Conservation (phyloP, 2,888 invertebrate genomes). For the Gastracanthus pulcherrimus region DNA sequence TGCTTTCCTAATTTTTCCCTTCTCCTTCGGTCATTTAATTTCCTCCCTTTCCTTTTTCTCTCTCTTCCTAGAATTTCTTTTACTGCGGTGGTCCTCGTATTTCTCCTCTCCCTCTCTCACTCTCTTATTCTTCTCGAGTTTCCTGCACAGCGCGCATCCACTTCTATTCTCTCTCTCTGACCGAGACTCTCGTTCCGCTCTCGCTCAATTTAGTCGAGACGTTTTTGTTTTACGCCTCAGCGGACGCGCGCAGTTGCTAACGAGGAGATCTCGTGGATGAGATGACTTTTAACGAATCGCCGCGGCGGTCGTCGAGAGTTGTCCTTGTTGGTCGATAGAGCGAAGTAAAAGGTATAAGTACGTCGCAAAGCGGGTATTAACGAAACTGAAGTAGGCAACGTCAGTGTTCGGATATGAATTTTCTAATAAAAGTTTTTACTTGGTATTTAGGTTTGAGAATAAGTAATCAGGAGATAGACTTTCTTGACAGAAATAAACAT, state of each 20-base stretch:
- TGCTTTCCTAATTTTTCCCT: conserved; percentile 15
- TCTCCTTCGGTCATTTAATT: conserved; percentile 30
- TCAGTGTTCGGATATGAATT: not conserved
- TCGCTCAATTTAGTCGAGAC: conserved; percentile 68
- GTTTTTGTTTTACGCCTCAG: conserved; percentile 68
- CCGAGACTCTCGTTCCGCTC: too few relatives aligned
- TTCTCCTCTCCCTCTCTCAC: conserved; percentile 22
- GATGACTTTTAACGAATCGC: conserved; percentile 62
- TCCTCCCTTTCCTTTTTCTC: not conserved
- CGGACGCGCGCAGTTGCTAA: conserved; percentile 63
- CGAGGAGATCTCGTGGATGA: conserved; percentile 63
- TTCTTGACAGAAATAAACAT: too few relatives aligned
- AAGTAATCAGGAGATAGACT: too few relatives aligned
- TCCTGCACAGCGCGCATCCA: conserved; percentile 10
- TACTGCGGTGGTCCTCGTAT: conserved; percentile 1
- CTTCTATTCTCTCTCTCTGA: conserved; percentile 21
- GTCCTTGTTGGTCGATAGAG: conserved; percentile 21
- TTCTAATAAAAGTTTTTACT: too few relatives aligned
- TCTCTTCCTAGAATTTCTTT: conserved; percentile 4
- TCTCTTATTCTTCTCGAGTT: conserved; percentile 55
- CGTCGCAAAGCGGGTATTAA: not conserved
- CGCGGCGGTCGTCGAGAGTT: not conserved
- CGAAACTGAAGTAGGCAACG: not conserved
- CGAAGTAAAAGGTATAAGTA: conserved; percentile 18
- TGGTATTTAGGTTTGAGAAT: too few relatives aligned